These are phyloP conservation scores for Herpailurus yagouaroundi DNA, from an alignment of 2,113 vertebrate species.

Conservation along the genomic window DNA sequence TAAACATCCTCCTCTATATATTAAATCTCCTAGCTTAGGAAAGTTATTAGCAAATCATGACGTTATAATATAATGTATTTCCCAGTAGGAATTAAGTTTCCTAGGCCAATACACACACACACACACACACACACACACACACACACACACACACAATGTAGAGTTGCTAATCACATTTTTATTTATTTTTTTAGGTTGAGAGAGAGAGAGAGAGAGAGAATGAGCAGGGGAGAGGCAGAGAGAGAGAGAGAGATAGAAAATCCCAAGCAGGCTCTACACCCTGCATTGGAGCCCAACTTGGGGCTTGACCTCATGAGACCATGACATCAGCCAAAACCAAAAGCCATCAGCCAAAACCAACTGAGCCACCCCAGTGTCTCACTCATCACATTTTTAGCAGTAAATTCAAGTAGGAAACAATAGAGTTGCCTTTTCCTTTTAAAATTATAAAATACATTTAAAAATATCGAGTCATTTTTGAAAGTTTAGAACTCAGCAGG, in stretches of 20 bases:
- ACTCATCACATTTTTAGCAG: not conserved
- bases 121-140: no score
- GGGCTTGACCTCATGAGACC: no score
- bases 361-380: no score
- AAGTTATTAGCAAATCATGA: not conserved
- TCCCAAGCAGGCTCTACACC: no score
- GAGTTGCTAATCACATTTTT: not conserved
- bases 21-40: not conserved
- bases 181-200: no score
- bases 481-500: not conserved
- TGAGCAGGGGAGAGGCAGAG: no score
- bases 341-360: no score
- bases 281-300: no score
- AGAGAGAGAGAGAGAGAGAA: no score
- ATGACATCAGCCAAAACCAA: no score
- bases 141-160: no score
- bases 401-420: not conserved
- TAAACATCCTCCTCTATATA: not conserved
- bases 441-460: not conserved
- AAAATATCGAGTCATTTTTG: not conserved
- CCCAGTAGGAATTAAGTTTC: not conserved
- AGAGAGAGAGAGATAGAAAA: no score
- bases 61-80: not conserved
- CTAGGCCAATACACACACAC: not conserved
- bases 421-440: not conserved